Percentiles rank a stretch among this genome's conserved stretches.
Conservation (phyloP, 1,140 invertebrate species). For the Drepana arcuata region DNA sequence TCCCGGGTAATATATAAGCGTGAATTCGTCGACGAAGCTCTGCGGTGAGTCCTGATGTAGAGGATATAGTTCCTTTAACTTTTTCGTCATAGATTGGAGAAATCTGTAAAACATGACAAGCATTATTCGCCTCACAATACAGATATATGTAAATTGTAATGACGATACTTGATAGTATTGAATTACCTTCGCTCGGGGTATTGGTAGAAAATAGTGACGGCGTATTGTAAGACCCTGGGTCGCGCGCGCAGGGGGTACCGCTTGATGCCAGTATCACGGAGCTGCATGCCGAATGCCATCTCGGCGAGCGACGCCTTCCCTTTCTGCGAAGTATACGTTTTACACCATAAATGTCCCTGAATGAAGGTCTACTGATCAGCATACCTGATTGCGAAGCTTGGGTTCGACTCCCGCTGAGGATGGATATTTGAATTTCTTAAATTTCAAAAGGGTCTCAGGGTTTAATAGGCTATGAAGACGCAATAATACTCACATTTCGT, state of each 20-base stretch:
- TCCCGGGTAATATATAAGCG: slow-evolving; percentile 89
- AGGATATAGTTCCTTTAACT: slow-evolving; percentile 81
- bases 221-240: slow-evolving; percentile 90
- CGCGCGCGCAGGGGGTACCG: slow-evolving; percentile 86
- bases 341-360: too few relatives aligned
- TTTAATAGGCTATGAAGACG: too few relatives aligned
- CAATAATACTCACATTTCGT: too few relatives aligned
- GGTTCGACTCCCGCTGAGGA: background rate
- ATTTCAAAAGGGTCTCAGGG: too few relatives aligned
- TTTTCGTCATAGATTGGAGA: slow-evolving; percentile 80
- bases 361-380: too few relatives aligned
- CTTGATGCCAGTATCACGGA: slow-evolving; percentile 92
- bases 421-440: background rate
- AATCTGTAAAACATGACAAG: slow-evolving; percentile 75
- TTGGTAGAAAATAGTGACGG: slow-evolving; percentile 90
- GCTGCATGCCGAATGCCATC: slow-evolving; percentile 92
- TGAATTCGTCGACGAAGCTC: slow-evolving; percentile 64
- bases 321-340: slow-evolving; percentile 26
- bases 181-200: slow-evolving; percentile 82
- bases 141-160: too few relatives aligned
- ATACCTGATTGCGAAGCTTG: too few relatives aligned
- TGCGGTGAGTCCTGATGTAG: slow-evolving; percentile 73
- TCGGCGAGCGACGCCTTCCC: slow-evolving; percentile 89
- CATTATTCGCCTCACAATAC: too few relatives aligned
- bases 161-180: slow-evolving; percentile 4